These are phyloP conservation scores for Mesoligia furuncula DNA, from an alignment of 2,888 invertebrate genomes.

Conservation along the genomic window DNA sequence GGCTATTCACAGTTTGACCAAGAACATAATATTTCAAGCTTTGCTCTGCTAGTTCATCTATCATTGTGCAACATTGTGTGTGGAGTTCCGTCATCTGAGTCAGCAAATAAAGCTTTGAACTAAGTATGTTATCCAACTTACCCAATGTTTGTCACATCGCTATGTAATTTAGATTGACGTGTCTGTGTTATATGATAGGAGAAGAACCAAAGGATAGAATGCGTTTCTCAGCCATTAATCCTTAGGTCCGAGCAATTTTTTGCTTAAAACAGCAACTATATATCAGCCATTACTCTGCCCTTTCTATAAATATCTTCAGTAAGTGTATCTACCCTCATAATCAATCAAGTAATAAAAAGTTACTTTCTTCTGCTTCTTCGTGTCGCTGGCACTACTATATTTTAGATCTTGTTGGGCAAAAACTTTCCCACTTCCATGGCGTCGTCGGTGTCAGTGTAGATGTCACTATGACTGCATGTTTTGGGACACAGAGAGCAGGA, in stretches of 20 bases:
- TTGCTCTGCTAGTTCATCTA: conserved; percentile 14
- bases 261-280: no score
- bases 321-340: not conserved
- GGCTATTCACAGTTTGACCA: not conserved
- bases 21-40: conserved; percentile 29
- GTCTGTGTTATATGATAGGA: not conserved
- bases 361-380: not conserved
- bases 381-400: not conserved
- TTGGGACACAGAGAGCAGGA: not conserved
- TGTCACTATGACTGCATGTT: not conserved
- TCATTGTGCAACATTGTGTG: conserved; percentile 31
- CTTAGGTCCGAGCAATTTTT: not conserved
- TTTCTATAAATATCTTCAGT: not conserved
- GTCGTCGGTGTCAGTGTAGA: not conserved
- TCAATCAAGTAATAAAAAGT: not conserved
- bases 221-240: not conserved
- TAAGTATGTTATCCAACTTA: not conserved
- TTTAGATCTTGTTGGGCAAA: not conserved
- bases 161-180: not conserved
- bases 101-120: not conserved
- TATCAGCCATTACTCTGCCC: not conserved
- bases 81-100: conserved; percentile 9
- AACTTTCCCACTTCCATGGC: not conserved
- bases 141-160: not conserved
- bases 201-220: not conserved